Percentiles rank a stretch among this genome's conserved stretches.
phyloP scores from a whole-genome alignment of 1,140 invertebrate genomes.

The Ips typographus region DNA sequence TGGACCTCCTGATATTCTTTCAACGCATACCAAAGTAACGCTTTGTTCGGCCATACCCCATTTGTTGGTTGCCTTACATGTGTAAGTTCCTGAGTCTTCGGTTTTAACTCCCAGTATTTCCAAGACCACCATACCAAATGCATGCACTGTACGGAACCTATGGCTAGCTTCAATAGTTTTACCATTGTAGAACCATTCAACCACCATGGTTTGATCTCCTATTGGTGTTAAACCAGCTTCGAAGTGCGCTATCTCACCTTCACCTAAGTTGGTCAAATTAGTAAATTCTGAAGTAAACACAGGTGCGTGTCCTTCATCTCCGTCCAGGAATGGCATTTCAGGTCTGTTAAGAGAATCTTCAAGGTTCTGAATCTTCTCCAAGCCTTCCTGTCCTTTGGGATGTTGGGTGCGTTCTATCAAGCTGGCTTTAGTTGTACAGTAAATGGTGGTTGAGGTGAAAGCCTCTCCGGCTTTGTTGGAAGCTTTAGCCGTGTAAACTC shows the following conservation, averaged over 20 bases:
- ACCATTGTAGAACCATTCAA: constrained; percentile 97
- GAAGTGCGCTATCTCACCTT: constrained; percentile 91
- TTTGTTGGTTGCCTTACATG: constrained; percentile 84
- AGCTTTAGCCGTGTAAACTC: constrained; percentile 90
- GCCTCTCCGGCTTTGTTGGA: constrained; percentile 86
- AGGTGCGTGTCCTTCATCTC: constrained; percentile 78
- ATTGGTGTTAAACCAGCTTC: constrained; percentile 91
- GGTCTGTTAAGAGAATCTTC: constrained; percentile 81
- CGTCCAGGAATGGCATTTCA: constrained; percentile 65
- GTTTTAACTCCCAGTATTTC: constrained; percentile 90
- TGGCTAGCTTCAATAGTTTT: constrained; percentile 86
- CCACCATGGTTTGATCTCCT: constrained; percentile 93
- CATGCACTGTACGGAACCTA: constrained; percentile 86
- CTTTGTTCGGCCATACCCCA: constrained; percentile 86
- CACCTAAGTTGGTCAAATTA: constrained; percentile 76
- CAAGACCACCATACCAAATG: constrained; percentile 93
- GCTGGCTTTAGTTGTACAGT: constrained; percentile 77
- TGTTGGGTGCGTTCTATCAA: constrained; percentile 88
- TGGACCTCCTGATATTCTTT: constrained; percentile 80
- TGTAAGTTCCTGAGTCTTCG: constrained; percentile 84
- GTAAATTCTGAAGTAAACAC: constrained; percentile 86
- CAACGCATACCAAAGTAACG: constrained; percentile 79
- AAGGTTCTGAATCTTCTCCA: constrained; percentile 87
- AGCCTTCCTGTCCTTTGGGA: constrained; percentile 87
- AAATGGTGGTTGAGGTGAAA: constrained; percentile 87